Percentiles rank a stretch among this genome's conserved stretches.
Conservation (phyloP, 2,113 vertebrate species). For the Colossoma macropomum region DNA sequence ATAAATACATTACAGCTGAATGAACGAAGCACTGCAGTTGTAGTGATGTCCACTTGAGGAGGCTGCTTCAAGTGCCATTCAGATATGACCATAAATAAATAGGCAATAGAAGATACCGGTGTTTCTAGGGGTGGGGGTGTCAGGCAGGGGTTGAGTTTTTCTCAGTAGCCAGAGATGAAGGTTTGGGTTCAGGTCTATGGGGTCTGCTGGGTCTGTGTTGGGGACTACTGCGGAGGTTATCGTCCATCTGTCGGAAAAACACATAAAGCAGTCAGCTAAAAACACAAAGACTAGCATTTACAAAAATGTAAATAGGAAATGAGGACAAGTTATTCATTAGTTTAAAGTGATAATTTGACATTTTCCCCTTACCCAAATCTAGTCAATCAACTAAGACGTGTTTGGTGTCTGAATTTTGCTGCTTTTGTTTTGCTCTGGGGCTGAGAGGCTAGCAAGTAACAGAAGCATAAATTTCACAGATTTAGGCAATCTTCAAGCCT, state of each 20-base stretch:
- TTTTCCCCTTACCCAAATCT: no score
- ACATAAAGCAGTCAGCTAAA: conserved; percentile 27
- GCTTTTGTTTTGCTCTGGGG: no score
- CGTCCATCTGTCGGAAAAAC: conserved; percentile 89
- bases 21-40: background rate
- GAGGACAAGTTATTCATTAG: background rate
- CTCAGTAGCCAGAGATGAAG: conserved; percentile 76
- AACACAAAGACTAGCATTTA: background rate
- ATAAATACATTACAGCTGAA: background rate
- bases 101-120: background rate
- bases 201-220: conserved; percentile 90
- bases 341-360: background rate
- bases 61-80: background rate
- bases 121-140: conserved; percentile 7
- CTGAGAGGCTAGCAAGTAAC: no score
- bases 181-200: conserved; percentile 83
- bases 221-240: conserved; percentile 95
- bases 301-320: background rate
- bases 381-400: no score
- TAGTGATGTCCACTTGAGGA: background rate
- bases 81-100: conserved; percentile 33
- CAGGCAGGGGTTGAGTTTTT: conserved; percentile 81
- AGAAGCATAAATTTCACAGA: no score
- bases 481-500: no score
- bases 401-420: no score